Evolutionary conservation across 2,113 vertebrate genomes (phyloP).

Genomic region (Dipodomys merriami): DNA sequence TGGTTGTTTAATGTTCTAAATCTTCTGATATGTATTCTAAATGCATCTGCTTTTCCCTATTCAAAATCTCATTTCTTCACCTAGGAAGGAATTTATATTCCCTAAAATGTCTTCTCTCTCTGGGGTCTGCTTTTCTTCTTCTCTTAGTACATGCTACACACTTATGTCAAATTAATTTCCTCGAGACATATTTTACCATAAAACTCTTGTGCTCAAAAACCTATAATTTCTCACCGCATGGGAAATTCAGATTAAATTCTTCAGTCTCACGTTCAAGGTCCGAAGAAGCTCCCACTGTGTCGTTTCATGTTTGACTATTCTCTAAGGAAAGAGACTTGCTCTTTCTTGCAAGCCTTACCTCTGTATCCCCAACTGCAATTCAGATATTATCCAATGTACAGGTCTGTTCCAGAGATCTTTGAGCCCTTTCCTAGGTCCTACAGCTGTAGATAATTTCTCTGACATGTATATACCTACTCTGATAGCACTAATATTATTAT

Average conservation of each 20-base stretch:
- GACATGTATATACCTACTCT: fast-evolving
- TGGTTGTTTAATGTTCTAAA: not conserved
- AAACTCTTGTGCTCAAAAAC: not conserved
- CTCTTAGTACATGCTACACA: not conserved
- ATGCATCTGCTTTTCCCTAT: not conserved
- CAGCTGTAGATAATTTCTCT: not conserved
- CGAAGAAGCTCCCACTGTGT: not conserved
- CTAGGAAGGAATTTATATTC: not conserved
- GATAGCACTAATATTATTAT: not conserved
- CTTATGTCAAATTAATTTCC: not conserved
- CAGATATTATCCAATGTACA: not conserved
- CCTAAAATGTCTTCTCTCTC: not conserved
- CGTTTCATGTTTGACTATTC: too few species aligned
- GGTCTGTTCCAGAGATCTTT: not conserved
- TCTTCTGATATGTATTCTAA: not conserved
- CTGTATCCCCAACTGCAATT: not conserved
- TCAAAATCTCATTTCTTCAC: not conserved
- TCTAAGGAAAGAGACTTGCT: not conserved
- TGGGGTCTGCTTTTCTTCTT: not conserved
- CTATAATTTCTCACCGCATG: not conserved
- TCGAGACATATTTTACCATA: not conserved
- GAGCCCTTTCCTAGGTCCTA: not conserved
- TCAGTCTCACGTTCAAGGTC: not conserved
- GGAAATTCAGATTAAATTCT: not conserved
- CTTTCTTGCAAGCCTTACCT: fast-evolving